These are phyloP conservation scores for Podocnemis expansa DNA, from an alignment of 2,113 vertebrate species.

Conservation along the genomic window DNA sequence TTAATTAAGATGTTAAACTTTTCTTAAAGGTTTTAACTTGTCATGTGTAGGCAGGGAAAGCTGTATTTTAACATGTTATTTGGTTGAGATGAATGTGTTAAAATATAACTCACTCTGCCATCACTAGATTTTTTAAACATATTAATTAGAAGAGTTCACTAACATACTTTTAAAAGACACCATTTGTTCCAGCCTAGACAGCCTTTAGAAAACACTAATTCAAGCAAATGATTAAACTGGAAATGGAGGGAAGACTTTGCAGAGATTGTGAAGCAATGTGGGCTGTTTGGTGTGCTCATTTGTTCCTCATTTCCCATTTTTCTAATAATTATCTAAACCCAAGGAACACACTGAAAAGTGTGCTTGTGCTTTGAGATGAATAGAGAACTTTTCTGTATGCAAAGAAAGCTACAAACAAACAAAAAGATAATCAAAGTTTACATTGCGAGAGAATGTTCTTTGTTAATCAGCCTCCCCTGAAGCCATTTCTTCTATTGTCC, in stretches of 20 bases:
- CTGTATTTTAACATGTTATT: slow-evolving; percentile 47
- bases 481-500: neutral
- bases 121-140: neutral
- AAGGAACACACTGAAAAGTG: neutral
- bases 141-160: slow-evolving; percentile 2
- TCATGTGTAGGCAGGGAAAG: slow-evolving; percentile 41
- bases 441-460: neutral
- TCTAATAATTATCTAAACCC: neutral
- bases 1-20: slow-evolving; percentile 42
- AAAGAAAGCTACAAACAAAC: neutral
- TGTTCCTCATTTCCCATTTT: neutral
- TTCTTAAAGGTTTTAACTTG: slow-evolving; percentile 24
- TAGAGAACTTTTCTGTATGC: neutral
- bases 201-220: neutral
- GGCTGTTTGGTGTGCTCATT: neutral
- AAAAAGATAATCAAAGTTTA: neutral
- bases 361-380: neutral
- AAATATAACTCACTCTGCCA: slow-evolving; percentile 46
- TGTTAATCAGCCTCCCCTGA: neutral
- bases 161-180: neutral
- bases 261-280: neutral
- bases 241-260: neutral
- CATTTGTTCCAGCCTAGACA: neutral
- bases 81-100: slow-evolving; percentile 47
- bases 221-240: neutral